A percentile compares a stretch with the other conserved stretches of the same genome.
These are phyloP conservation scores for Lacerta agilis DNA, from an alignment of 2,797 vertebrate species.

Conservation along the genomic window DNA sequence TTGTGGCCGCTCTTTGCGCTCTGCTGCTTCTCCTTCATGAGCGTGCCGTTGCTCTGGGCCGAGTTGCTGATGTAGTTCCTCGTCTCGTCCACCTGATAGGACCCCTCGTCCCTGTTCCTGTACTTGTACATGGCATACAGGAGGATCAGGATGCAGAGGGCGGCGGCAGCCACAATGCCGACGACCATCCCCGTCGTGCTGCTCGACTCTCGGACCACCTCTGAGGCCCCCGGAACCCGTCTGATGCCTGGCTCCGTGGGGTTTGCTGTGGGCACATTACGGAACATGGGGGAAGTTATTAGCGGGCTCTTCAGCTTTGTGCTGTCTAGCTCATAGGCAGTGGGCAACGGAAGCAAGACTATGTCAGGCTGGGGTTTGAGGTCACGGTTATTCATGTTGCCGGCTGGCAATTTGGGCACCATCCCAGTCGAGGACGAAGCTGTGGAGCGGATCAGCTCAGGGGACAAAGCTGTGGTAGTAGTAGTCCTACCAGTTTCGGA, in stretches of 20 bases:
- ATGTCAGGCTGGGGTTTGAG: slow-evolving; percentile 97
- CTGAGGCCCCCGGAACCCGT: slow-evolving; percentile 98
- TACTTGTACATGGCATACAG: slow-evolving; percentile 99
- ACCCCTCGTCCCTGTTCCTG: slow-evolving; percentile 99
- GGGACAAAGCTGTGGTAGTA: slow-evolving; percentile 93
- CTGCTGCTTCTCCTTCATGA: slow-evolving; percentile 95
- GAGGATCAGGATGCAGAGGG: slow-evolving; percentile 99
- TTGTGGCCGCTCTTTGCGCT: slow-evolving; percentile 92
- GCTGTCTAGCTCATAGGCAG: slow-evolving; percentile 99
- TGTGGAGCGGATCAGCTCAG: slow-evolving; percentile 93
- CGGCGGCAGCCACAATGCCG: slow-evolving; percentile 99
- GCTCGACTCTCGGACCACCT: slow-evolving; percentile 99
- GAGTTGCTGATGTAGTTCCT: slow-evolving; percentile 99
- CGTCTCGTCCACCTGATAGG: slow-evolving; percentile 99
- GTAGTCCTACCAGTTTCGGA: slow-evolving; percentile 96
- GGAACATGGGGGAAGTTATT: slow-evolving; percentile 99
- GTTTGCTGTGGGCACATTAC: slow-evolving; percentile 99
- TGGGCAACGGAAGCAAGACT: slow-evolving; percentile 98
- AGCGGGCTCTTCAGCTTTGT: slow-evolving; percentile 97
- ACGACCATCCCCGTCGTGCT: slow-evolving; percentile 99
- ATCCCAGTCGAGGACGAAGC: slow-evolving; percentile 90
- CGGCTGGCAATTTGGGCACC: slow-evolving; percentile 95
- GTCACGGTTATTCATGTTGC: slow-evolving; percentile 97
- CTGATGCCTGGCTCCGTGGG: slow-evolving; percentile 99
- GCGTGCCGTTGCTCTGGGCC: slow-evolving; percentile 97